These are phyloP conservation scores for Rattus norvegicus DNA, from an alignment of 2,113 vertebrate genomes.

Conservation along the genomic window GRCr8 NC_086035.1:49180001-49180500, in stretches of 20 bases:
- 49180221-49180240: neutral
- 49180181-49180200: neutral
- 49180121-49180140: neutral
- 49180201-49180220: neutral
- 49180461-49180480: conserved; percentile 6
- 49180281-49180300: conserved; percentile 45
- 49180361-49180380: conserved; percentile 41
- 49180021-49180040: neutral
- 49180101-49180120: neutral
- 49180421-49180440: conserved; percentile 39
- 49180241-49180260: conserved; percentile 36
- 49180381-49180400: conserved; percentile 28
- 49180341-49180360: conserved; percentile 61
- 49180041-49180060: neutral
- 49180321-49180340: conserved; percentile 42
- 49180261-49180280: conserved; percentile 42
- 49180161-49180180: neutral
- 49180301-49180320: conserved; percentile 47
- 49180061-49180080: neutral
- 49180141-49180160: neutral
- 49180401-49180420: conserved; percentile 40
- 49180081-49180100: neutral
- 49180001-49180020: neutral
- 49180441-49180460: conserved; percentile 45
- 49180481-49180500: conserved; percentile 2